Evolutionary conservation across 2,888 invertebrate species (phyloP).

Genomic region (Pollenia griseotomentosa): DNA sequence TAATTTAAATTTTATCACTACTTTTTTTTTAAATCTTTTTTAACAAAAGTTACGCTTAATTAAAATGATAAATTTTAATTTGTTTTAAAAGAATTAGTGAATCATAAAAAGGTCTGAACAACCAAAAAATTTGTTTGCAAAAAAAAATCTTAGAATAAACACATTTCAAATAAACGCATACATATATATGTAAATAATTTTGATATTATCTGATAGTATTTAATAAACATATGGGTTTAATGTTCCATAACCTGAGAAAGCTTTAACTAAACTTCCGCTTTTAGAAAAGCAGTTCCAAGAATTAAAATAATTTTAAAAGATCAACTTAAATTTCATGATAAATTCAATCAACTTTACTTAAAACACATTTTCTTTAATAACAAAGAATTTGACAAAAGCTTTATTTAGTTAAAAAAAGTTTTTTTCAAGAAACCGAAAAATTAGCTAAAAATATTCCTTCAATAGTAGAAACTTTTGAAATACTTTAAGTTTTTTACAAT

Average conservation of each 20-base stretch:
- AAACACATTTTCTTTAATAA: too few relatives aligned
- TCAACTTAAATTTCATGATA: not conserved
- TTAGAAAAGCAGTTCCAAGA: not conserved
- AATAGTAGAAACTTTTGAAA: too few relatives aligned
- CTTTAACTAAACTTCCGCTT: not conserved
- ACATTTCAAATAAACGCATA: not conserved
- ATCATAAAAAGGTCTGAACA: not conserved
- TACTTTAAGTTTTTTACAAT: too few relatives aligned
- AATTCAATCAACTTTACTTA: too few relatives aligned
- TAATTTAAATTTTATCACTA: too few relatives aligned
- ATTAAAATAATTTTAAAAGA: not conserved
- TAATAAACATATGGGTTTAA: not conserved
- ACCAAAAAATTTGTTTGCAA: not conserved
- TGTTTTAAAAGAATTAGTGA: not conserved
- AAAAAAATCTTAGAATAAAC: not conserved
- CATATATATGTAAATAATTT: not conserved
- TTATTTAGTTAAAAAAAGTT: too few relatives aligned
- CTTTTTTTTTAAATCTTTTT: not conserved
- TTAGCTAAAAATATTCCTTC: too few relatives aligned
- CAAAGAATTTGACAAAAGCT: too few relatives aligned
- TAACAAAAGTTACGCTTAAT: not conserved
- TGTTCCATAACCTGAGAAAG: constrained; percentile 14
- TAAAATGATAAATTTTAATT: constrained; percentile 18
- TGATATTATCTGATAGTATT: not conserved
- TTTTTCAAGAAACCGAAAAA: too few relatives aligned